Percentiles rank a stretch among this genome's conserved stretches.
These are phyloP conservation scores for Typhlomys cinereus DNA, from an alignment of 2,113 vertebrate genomes.

Conservation along the genomic window DNA sequence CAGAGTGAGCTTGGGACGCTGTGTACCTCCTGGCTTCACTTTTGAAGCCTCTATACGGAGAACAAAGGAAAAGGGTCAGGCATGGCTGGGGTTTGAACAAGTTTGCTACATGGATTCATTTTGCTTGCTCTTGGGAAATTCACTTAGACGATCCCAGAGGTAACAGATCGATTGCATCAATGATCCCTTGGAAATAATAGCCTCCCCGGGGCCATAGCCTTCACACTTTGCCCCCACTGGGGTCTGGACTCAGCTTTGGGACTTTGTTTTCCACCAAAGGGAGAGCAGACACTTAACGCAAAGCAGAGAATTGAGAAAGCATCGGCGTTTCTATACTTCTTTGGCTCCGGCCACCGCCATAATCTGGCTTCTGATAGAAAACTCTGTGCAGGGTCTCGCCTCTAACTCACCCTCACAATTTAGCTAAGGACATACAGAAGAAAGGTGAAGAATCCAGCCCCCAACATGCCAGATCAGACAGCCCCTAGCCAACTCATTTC, in stretches of 20 bases:
- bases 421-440: rapidly evolving
- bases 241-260: not conserved
- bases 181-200: not conserved
- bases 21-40: not conserved
- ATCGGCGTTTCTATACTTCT: not conserved
- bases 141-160: not conserved
- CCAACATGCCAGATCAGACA: not conserved
- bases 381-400: too few relatives aligned
- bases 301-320: not conserved
- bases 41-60: not conserved
- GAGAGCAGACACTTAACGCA: not conserved
- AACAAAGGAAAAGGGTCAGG: not conserved
- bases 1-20: not conserved
- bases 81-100: not conserved
- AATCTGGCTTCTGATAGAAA: not conserved
- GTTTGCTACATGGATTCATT: not conserved
- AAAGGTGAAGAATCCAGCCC: not conserved
- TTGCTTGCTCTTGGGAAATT: not conserved
- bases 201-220: not conserved
- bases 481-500: not conserved
- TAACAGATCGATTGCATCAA: not conserved
- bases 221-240: not conserved
- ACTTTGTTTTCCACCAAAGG: not conserved
- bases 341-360: not conserved
- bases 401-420: too few relatives aligned